These are phyloP conservation scores for Tetragnatha versicolor DNA, from an alignment of 1,140 invertebrate genomes.

Conservation along the genomic window DNA sequence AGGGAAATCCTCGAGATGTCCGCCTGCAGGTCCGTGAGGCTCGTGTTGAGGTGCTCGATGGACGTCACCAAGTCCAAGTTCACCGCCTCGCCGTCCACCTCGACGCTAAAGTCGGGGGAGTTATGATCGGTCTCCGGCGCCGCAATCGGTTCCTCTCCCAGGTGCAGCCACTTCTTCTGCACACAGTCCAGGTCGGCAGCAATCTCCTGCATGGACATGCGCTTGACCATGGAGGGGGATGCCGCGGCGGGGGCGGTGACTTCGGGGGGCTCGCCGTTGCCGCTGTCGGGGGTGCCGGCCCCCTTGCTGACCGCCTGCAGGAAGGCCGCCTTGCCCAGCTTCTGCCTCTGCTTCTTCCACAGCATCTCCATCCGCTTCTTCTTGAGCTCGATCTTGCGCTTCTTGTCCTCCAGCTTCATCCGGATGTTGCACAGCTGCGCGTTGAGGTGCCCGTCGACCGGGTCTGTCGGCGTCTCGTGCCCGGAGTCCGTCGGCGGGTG, in stretches of 20 bases:
- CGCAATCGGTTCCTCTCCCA: conserved; percentile 68
- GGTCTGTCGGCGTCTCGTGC: conserved; percentile 48
- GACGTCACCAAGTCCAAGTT: conserved; percentile 65
- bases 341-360: conserved; percentile 86
- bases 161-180: conserved; percentile 74
- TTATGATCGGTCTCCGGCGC: conserved; percentile 67
- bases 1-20: conserved; percentile 87
- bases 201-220: conserved; percentile 68
- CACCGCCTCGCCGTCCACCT: conserved; percentile 82
- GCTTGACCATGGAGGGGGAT: conserved; percentile 20
- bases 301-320: conserved; percentile 86
- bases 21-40: conserved; percentile 88
- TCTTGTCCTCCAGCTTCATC: conserved; percentile 92
- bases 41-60: conserved; percentile 88
- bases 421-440: conserved; percentile 84
- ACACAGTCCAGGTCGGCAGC: conserved; percentile 71
- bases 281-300: conserved; percentile 52
- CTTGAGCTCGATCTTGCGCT: conserved; percentile 87
- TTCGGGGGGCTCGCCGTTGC: conserved; percentile 57
- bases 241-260: not conserved
- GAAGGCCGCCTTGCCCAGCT: conserved; percentile 90
- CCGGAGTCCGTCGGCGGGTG: conserved; percentile 51
- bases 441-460: conserved; percentile 64
- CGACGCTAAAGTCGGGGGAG: conserved; percentile 75
- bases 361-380: conserved; percentile 86